Evolutionary conservation across 2,888 invertebrate species (phyloP), one percentile per base, ranked within the genome.

Genomic region (Pecten maximus): DNA sequence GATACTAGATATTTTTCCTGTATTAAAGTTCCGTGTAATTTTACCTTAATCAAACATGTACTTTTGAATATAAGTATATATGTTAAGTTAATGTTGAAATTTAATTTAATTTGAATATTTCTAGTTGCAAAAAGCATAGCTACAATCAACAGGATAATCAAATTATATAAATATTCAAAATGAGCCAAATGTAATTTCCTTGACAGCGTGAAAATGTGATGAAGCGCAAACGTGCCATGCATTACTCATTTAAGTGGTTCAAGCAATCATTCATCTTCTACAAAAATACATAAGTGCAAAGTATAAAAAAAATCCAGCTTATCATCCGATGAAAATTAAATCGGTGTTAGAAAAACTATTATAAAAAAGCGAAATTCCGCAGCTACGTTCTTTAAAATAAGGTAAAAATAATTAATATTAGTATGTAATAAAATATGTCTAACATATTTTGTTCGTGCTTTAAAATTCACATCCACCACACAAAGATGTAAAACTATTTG

Each of bases 401-500:
- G 48, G 54, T 23, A 54, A 54, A 54, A 54, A 28, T 28, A 19
- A 74, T 28, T 19, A 35, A 28, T 2, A 74, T 74, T 74, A 74
- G 74, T 74, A 74, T 74, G 74, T 74, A 74, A 74, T 6, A 3
- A 28, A n/a, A 74, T 2, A 10, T 74, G 74, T 74, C 35, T 35
- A 74, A 35, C 12, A 35, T 23, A 23, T 74, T 74, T 35, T 74
- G 28, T 35, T 74, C 74, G 74, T 74, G 74, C 74, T 74, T 35
- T 23, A 74, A 35, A 74, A 54, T 54, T 35, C 74, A 74, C 74
- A 74, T 35, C 74, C 74, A 74, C 0, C 74, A 74, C 74, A 74
- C 74, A 74, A 74, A 74, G 74, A 74, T 28, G 74, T 74, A 74
- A 74, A 74, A 74, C 74, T 74, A 74, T 74, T 74, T 74, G 74